These are phyloP conservation scores for Nycticryphes semicollaris DNA, from an alignment of 2,113 vertebrate genomes.

Conservation along the genomic window DNA sequence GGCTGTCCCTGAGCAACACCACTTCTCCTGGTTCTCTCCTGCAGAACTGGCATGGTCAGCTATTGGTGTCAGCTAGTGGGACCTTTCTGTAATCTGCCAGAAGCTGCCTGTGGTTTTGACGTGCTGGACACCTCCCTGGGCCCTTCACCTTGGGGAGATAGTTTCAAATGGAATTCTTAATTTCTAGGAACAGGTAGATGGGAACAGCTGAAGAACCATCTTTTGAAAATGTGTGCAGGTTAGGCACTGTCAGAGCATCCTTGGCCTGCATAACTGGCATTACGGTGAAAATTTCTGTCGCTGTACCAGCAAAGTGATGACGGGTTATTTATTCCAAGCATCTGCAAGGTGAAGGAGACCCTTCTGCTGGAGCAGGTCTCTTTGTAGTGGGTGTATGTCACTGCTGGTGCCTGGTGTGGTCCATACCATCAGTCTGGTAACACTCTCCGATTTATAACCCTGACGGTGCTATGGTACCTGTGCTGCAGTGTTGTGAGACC, in stretches of 20 bases:
- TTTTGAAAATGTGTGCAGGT: neutral
- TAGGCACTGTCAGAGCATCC: neutral
- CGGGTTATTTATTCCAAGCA: neutral
- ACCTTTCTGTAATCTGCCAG: neutral
- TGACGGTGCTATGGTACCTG: neutral
- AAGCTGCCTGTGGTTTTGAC: neutral
- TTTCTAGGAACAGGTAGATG: neutral
- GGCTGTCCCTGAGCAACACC: neutral
- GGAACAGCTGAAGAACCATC: neutral
- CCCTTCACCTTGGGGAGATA: neutral
- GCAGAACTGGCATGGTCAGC: neutral
- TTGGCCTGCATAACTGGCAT: neutral
- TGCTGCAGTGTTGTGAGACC: neutral
- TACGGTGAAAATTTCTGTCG: neutral
- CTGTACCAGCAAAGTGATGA: neutral
- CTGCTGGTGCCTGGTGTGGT: neutral
- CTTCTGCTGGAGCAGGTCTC: neutral
- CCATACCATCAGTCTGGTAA: neutral
- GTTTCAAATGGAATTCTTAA: neutral
- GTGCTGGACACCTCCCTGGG: neutral
- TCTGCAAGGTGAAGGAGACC: neutral
- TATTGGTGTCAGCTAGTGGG: neutral
- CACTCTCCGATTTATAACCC: neutral
- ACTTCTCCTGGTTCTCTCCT: neutral
- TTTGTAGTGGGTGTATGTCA: neutral